Percentiles rank a stretch among this genome's conserved stretches.
Evolutionary conservation across 2,113 vertebrate genomes (phyloP).

Genomic region (Hepsetus odoe): DNA sequence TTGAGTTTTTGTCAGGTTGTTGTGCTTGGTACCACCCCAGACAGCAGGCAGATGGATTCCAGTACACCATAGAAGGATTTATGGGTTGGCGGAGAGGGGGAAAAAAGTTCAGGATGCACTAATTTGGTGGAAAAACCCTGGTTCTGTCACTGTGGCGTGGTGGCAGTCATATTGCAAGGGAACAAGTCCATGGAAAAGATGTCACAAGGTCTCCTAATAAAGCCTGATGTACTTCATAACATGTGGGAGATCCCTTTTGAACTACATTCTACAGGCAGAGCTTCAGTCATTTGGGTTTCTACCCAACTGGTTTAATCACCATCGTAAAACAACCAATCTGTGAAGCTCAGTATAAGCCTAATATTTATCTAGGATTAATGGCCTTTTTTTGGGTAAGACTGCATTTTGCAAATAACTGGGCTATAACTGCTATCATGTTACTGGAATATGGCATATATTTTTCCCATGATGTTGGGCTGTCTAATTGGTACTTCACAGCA

Average conservation of each 20-base stretch:
- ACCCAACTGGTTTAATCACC: conserved; percentile 55
- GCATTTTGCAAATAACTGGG: conserved; percentile 41
- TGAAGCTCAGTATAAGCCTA: conserved; percentile 28
- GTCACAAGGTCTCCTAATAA: conserved; percentile 56
- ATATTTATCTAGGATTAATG: conserved; percentile 53
- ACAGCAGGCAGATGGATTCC: conserved; percentile 43
- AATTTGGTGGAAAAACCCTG: conserved; percentile 58
- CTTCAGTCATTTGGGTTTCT: conserved; percentile 43
- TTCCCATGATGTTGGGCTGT: conserved; percentile 40
- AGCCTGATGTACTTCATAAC: conserved; percentile 52
- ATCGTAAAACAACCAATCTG: conserved; percentile 54
- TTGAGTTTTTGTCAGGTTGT: conserved; percentile 39
- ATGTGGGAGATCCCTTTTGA: conserved; percentile 60
- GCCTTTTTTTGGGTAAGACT: conserved; percentile 27
- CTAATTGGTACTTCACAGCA: conserved; percentile 35
- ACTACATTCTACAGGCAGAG: conserved; percentile 44
- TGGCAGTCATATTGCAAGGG: conserved; percentile 41
- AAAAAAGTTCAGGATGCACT: conserved; percentile 41
- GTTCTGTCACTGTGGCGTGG: conserved; percentile 40
- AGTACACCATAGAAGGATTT: conserved; percentile 48
- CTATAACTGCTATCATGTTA: conserved; percentile 38
- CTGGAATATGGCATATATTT: conserved; percentile 19
- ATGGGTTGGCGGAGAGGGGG: neutral
- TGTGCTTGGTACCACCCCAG: conserved; percentile 49
- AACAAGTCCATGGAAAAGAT: conserved; percentile 58